Conservation (phyloP, 2,888 invertebrate genomes). For the Agrotis puta region DNA sequence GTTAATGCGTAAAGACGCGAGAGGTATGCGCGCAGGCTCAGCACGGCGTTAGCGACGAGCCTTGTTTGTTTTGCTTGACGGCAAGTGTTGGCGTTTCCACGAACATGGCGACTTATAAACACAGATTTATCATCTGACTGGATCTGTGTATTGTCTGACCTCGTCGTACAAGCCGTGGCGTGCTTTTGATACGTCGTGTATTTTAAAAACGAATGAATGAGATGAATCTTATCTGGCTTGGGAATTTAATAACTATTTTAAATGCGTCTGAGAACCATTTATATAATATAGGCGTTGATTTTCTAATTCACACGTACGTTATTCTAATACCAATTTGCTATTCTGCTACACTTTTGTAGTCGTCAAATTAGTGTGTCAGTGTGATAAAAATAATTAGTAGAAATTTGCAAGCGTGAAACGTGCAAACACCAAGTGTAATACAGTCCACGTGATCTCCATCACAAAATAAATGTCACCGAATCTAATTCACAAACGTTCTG, state of each 20-base stretch:
- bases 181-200: constrained; percentile 32
- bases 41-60: constrained; percentile 24
- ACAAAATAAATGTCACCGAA: constrained; percentile 50
- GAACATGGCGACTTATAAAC: constrained; percentile 63
- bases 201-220: constrained; percentile 39
- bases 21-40: constrained; percentile 51
- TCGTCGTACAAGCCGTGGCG: constrained; percentile 40
- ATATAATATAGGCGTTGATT: not conserved
- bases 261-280: not conserved
- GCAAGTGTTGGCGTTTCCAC: constrained; percentile 61
- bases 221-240: constrained; percentile 17
- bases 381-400: not conserved
- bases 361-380: not conserved
- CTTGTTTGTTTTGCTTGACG: constrained; percentile 63
- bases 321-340: not conserved
- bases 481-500: constrained; percentile 22
- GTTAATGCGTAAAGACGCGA: constrained; percentile 60
- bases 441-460: constrained; percentile 34
- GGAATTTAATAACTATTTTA: constrained; percentile 22
- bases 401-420: constrained; percentile 16
- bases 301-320: not conserved
- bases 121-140: constrained; percentile 58
- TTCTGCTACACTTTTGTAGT: not conserved
- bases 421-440: constrained; percentile 44
- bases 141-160: constrained; percentile 51